Conservation (phyloP, 2,113 vertebrate genomes). For the Oreochromis aureus region DNA sequence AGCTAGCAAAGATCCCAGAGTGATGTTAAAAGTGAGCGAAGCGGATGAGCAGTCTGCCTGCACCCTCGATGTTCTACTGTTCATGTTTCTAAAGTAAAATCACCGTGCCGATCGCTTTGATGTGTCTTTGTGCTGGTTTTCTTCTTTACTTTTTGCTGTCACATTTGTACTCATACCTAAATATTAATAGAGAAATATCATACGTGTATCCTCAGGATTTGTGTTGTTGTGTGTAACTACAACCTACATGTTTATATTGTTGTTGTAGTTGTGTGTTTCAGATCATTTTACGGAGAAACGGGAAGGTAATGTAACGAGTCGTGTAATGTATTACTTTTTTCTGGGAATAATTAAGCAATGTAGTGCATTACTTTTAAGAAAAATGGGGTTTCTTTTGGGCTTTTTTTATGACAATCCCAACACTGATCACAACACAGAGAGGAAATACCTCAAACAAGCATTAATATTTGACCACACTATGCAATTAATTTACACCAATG, state of each 20-base stretch:
- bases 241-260: background rate
- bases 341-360: background rate
- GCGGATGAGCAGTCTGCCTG: background rate
- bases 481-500: background rate
- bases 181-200: background rate
- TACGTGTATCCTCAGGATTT: background rate
- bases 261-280: background rate
- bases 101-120: accelerated
- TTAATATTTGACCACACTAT: background rate
- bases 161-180: background rate
- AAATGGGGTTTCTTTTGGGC: accelerated
- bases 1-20: background rate
- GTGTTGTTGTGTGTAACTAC: background rate
- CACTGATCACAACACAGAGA: background rate
- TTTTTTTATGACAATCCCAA: background rate
- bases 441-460: background rate
- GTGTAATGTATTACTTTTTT: background rate
- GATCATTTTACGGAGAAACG: accelerated
- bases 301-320: background rate
- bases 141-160: background rate
- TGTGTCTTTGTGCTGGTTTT: background rate
- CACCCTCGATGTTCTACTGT: background rate
- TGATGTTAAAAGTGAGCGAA: background rate
- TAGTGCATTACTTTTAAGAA: background rate
- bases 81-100: background rate